Conservation (phyloP, 2,888 invertebrate genomes). For the Stegana nigrithorax region DNA sequence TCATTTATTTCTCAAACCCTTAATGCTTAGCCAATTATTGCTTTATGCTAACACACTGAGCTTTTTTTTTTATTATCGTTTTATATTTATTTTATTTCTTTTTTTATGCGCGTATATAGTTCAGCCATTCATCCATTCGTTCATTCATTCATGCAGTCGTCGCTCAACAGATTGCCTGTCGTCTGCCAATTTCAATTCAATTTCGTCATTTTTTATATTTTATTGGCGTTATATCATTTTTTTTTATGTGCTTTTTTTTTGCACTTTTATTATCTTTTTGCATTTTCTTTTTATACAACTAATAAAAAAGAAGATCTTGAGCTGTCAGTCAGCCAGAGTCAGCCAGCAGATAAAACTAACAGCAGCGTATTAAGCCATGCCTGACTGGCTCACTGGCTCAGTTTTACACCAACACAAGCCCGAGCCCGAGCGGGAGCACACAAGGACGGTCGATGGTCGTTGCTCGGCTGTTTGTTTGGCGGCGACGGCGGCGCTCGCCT, state of each 20-base stretch:
- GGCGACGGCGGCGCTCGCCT: too few relatives aligned
- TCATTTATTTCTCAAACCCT: too few relatives aligned
- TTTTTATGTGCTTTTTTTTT: constrained; percentile 34
- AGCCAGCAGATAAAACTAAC: constrained; percentile 49
- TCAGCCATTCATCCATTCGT: constrained; percentile 20
- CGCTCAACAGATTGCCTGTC: constrained; percentile 58
- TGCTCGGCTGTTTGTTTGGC: too few relatives aligned
- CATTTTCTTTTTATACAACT: background rate
- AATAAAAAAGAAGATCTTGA: constrained; percentile 39
- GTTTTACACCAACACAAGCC: too few relatives aligned
- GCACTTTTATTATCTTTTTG: background rate
- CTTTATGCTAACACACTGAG: too few relatives aligned
- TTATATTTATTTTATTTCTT: too few relatives aligned
- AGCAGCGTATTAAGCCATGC: constrained; percentile 40
- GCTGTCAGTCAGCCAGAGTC: constrained; percentile 41
- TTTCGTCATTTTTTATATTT: constrained; percentile 35
- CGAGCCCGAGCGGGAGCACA: too few relatives aligned
- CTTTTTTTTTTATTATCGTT: too few relatives aligned
- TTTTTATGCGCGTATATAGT: too few relatives aligned
- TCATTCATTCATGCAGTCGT: constrained; percentile 10
- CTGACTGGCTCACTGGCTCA: constrained; percentile 6
- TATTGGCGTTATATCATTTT: constrained; percentile 34
- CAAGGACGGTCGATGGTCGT: too few relatives aligned
- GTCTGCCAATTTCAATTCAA: constrained; percentile 56
- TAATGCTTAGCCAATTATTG: too few relatives aligned